These are phyloP conservation scores for Stegodyphus mimosarum DNA, from an alignment of 1,140 invertebrate species.

Conservation along the genomic window DNA sequence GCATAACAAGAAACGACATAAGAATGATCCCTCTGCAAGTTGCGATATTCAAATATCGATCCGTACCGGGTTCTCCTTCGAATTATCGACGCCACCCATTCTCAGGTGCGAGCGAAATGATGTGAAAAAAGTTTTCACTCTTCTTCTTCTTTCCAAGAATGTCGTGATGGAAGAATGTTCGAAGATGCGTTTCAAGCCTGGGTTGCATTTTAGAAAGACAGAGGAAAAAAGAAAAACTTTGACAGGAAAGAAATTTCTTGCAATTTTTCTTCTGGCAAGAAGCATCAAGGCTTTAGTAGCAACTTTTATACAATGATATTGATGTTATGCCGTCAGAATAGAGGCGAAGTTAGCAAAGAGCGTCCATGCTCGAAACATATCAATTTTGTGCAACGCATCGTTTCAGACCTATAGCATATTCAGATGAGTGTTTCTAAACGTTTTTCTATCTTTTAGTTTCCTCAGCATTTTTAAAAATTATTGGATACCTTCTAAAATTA, in stretches of 20 bases:
- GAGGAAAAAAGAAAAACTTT: slow-evolving; percentile 9
- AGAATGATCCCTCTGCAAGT: slow-evolving; percentile 37
- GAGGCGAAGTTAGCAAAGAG: too few relatives aligned
- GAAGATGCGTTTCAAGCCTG: slow-evolving; percentile 38
- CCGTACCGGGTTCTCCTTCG: slow-evolving; percentile 1
- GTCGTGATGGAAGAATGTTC: slow-evolving; percentile 37
- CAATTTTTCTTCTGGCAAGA: slow-evolving; percentile 28
- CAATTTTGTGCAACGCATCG: too few relatives aligned
- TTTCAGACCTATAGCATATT: too few relatives aligned
- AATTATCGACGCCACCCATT: slow-evolving; percentile 56
- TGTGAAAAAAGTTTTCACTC: slow-evolving; percentile 46
- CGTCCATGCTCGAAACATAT: too few relatives aligned
- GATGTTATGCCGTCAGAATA: neutral
- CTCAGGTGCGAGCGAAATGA: slow-evolving; percentile 54
- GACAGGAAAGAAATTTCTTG: slow-evolving; percentile 29
- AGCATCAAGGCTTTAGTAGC: slow-evolving; percentile 22
- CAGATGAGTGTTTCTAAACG: too few relatives aligned
- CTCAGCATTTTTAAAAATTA: too few relatives aligned
- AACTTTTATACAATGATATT: slow-evolving; percentile 48
- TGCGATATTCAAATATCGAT: slow-evolving; percentile 54
- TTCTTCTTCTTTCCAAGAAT: slow-evolving; percentile 17
- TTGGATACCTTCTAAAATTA: too few relatives aligned
- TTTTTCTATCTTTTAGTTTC: too few relatives aligned
- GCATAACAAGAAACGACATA: slow-evolving; percentile 48
- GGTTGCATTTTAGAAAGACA: slow-evolving; percentile 6